Evolutionary conservation across 2,888 invertebrate species (phyloP), one percentile per base, ranked within the genome.

Genomic region (Aphidius colemani): DNA sequence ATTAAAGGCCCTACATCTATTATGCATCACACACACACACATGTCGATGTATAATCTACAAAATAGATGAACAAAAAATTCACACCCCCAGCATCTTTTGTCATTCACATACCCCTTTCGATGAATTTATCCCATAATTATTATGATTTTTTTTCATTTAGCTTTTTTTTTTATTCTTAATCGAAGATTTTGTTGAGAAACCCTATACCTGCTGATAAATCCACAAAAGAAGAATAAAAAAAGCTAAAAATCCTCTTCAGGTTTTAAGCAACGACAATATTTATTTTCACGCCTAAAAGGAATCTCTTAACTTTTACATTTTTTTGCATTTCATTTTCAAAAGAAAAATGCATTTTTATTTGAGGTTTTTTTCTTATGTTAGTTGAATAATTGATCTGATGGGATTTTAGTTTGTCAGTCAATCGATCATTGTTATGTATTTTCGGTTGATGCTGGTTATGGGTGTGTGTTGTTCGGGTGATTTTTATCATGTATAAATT

Each of bases 1-100:
- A 77, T 77, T 77, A 77, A 74, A 72, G 70, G 63, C 56, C 53
- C 59, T 50, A 49, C 59, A 61, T 13, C 41, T 45, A 45, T n/a
- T 30, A 44, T 45, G n/a, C 46, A 13, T 40, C 39, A 9, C 39
- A 45, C 44, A 30, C 53, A 44, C 49, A n/a, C 2, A 18, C 13
- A 18, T 18, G 13, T n/a, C 18, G 18, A 3, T 30, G 30, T 30
- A 18, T 18, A 3, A 30, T 30, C 30, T 5, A 30, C 5, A 30
- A 30, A 30, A 30, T 30, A 1, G 30, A 30, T 30, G 30, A 30
- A 30, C 30, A 30, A 30, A 30, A 30, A 30, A 30, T 30, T 30
- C 30, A 30, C 30, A 30, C 30, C 30, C 30, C 30, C 30, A 30
- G 30, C 30, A 30, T 30, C 30, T 30, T 30, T 30, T 30, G 13